Conservation (phyloP, 2,797 vertebrate species). For the Channa striata region DNA sequence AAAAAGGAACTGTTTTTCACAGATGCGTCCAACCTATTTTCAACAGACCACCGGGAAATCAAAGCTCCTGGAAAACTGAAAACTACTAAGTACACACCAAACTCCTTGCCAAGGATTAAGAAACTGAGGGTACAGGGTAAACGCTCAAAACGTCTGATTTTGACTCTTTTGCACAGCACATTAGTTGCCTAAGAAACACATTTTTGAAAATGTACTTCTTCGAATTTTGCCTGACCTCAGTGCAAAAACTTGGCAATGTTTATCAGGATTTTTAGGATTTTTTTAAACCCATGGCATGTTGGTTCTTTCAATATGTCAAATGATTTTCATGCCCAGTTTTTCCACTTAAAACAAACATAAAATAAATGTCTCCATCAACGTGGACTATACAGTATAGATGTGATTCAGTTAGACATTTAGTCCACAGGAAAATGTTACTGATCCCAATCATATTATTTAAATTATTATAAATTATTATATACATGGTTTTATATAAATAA, state of each 20-base stretch:
- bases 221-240: conserved; percentile 6
- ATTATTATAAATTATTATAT: too few relatives aligned
- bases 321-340: background rate
- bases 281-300: background rate
- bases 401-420: background rate
- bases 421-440: conserved; percentile 12
- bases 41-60: conserved; percentile 12
- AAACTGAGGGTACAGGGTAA: background rate
- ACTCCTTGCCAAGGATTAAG: background rate
- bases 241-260: background rate
- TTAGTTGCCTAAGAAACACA: background rate
- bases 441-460: conserved; percentile 12
- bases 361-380: background rate
- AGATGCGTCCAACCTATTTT: conserved; percentile 19
- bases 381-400: background rate
- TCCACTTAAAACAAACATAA: background rate
- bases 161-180: background rate
- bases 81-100: background rate
- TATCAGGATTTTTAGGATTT: conserved; percentile 13
- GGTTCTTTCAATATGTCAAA: background rate
- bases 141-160: background rate
- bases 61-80: conserved; percentile 6
- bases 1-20: conserved; percentile 38
- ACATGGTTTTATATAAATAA: too few relatives aligned
- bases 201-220: background rate